Evolutionary conservation across 2,113 vertebrate species (phyloP).

Genomic region (Cyphomyrus plagiostoma): DNA sequence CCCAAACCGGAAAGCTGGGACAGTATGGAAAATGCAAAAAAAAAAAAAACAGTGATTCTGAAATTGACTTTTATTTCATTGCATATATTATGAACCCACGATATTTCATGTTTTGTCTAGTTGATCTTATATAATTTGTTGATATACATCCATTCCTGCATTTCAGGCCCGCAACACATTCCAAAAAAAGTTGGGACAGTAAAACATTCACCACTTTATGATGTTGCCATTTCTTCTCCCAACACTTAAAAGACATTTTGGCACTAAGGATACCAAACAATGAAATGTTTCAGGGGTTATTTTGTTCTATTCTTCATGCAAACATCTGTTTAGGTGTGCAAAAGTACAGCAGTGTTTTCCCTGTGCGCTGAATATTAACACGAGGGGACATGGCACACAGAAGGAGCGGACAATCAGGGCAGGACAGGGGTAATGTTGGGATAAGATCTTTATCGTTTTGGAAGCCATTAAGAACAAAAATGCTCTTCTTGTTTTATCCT

Average conservation of each 20-base stretch:
- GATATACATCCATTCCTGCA: neutral
- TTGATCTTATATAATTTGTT: neutral
- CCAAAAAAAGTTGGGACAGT: neutral
- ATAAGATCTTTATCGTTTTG: too few relatives aligned
- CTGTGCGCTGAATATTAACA: too few relatives aligned
- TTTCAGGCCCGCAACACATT: neutral
- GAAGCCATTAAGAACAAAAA: too few relatives aligned
- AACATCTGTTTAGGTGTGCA: neutral
- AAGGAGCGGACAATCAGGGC: too few relatives aligned
- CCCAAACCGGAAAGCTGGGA: neutral
- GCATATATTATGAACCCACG: neutral
- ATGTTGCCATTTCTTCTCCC: too few relatives aligned
- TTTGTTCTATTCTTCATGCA: neutral
- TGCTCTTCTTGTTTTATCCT: too few relatives aligned
- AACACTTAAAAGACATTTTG: neutral
- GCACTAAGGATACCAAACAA: neutral
- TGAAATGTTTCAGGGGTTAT: neutral
- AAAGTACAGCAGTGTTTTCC: neutral
- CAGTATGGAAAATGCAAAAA: neutral
- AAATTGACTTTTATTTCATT: neutral
- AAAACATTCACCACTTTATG: neutral
- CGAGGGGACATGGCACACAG: too few relatives aligned
- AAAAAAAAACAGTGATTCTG: neutral
- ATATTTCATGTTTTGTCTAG: neutral
- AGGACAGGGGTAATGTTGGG: too few relatives aligned